Evolutionary conservation across 37 sponge, comb jelly and placozoan genomes (phyloP).

Genomic region (Ianthella basta): DNA sequence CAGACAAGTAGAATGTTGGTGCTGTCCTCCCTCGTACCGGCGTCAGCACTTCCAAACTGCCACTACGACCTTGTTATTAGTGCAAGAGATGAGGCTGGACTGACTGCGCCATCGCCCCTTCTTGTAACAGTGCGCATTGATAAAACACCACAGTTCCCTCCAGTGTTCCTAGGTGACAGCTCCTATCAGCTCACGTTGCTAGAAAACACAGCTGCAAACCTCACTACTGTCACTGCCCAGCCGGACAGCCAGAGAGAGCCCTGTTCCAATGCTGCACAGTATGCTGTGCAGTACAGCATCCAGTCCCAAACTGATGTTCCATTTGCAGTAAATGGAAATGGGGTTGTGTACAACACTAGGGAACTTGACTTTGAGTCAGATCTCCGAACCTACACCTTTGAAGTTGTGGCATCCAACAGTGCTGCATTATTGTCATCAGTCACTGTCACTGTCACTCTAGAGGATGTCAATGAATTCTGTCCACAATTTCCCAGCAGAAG

Average conservation of each 20-base stretch:
- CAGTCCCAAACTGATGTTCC: constrained; percentile 5
- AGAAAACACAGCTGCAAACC: neutral
- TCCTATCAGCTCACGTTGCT: neutral
- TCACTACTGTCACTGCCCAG: constrained; percentile 24
- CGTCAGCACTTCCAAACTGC: neutral
- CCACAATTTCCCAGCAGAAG: constrained; percentile 35
- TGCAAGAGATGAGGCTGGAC: neutral
- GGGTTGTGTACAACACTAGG: constrained; percentile 22
- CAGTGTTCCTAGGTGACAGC: neutral
- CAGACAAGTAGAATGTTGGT: neutral
- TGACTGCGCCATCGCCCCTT: neutral
- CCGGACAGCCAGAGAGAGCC: constrained; percentile 38
- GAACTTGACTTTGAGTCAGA: constrained; percentile 52
- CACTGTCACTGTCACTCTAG: constrained; percentile 44
- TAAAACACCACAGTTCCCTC: constrained; percentile 8
- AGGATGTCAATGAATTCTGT: constrained; percentile 73
- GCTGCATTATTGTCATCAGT: constrained; percentile 32
- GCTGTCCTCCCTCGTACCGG: neutral
- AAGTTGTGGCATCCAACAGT: constrained; percentile 48
- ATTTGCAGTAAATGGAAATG: constrained; percentile 51
- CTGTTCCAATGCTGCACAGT: constrained; percentile 35
- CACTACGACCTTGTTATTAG: neutral
- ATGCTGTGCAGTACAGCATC: constrained; percentile 34
- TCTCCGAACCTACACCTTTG: constrained; percentile 36
- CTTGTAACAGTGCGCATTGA: neutral